Evolutionary conservation across 2,888 invertebrate genomes (phyloP).

Genomic region (Muscina levida): DNA sequence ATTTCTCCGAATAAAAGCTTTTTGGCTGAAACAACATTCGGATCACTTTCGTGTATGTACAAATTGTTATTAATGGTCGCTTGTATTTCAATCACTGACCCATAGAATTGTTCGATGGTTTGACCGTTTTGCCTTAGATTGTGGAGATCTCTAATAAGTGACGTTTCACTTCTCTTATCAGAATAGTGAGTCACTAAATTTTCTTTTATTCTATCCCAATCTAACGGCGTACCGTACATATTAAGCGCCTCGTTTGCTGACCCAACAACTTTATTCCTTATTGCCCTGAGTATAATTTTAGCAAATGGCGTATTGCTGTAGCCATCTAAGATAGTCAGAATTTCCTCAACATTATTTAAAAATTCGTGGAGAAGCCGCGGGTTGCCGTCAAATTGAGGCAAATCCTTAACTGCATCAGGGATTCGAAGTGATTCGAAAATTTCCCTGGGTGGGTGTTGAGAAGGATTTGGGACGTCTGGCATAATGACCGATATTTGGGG

Average conservation of each 20-base stretch:
- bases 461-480: not conserved
- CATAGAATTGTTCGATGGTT: constrained; percentile 54
- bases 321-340: constrained; percentile 45
- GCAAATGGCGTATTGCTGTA: constrained; percentile 27
- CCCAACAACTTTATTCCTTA: constrained; percentile 63
- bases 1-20: constrained; percentile 60
- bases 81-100: constrained; percentile 55
- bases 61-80: constrained; percentile 59
- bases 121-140: constrained; percentile 40
- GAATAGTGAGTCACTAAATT: constrained; percentile 65
- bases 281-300: constrained; percentile 54
- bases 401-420: constrained; percentile 61
- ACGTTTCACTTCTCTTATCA: constrained; percentile 46
- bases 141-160: constrained; percentile 61
- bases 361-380: constrained; percentile 53
- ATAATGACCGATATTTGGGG: too few relatives aligned
- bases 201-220: constrained; percentile 60
- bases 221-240: constrained; percentile 63
- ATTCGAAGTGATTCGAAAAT: constrained; percentile 38
- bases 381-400: constrained; percentile 59
- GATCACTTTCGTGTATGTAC: constrained; percentile 58
- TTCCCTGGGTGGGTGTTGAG: too few relatives aligned
- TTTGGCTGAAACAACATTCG: constrained; percentile 58
- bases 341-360: constrained; percentile 63
- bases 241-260: constrained; percentile 65